Base-by-base conservation (phyloP, 2,888 invertebrate species). In the Thera obeliscata region DNA sequence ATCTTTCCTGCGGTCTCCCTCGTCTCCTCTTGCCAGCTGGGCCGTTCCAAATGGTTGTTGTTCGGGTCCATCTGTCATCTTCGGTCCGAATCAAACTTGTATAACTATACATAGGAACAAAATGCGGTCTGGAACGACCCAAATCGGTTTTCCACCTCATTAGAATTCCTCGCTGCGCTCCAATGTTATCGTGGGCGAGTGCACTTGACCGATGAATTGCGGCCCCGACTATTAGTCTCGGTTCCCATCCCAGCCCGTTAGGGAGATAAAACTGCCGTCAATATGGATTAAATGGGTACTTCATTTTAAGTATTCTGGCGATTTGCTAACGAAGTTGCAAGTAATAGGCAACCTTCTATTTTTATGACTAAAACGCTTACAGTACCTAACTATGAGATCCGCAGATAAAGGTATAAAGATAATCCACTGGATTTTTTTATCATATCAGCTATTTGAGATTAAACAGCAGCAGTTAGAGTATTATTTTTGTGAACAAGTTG, bases 101-200 rank as follows among this genome's bases (percentile, higher is more conserved):
- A n/a, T 41, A n/a, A 8, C 33, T 52, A 35, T 41, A n/a, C 33
- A 56, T 8, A 41, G 41, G 36, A 48, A 60, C 49, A 54, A 54
- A 52, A 55, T 49, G 48, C 60, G 8, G 54, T 62, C 36, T 66
- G 58, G 43, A 62, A 64, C 78, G 81, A 77, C 80, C 81, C 75
- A 74, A 74, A 72, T 79, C 70, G 67, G 36, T 74, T 78, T 76
- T 77, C 74, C 73, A 78, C 70, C 66, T 77, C 76, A 79, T 81
- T 78, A 78, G 74, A 79, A 79, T 77, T 69, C 73, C 76, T 67
- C 50, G 58, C 58, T 61, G 52, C 63, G 63, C 62, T 64, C 57
- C 63, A 60, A 48, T 64, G 66, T 66, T 64, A 70, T 60, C 61
- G 57, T 61, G 59, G 64, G 56, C 46, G 66, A 69, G 67, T 74